Percentiles rank a stretch among this genome's conserved stretches.
These are phyloP conservation scores for Blennius ocellaris DNA, from an alignment of 2,113 vertebrate genomes.

Conservation along the genomic window DNA sequence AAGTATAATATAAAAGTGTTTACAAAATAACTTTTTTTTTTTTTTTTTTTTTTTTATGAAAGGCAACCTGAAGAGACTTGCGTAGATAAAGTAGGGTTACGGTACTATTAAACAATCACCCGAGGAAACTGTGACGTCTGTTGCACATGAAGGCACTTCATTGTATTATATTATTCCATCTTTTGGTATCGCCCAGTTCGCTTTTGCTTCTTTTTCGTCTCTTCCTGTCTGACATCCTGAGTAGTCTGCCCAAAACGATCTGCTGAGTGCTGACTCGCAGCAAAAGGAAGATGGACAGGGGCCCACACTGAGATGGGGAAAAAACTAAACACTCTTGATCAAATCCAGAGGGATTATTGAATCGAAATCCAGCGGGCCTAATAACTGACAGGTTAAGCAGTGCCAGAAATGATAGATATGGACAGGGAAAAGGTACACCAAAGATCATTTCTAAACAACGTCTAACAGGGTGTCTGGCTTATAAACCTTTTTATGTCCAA, in stretches of 20 bases:
- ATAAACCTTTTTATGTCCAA: constrained; percentile 16
- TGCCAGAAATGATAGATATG: constrained; percentile 21
- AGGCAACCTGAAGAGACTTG: constrained; percentile 29
- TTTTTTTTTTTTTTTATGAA: background rate
- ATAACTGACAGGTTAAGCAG: constrained; percentile 42
- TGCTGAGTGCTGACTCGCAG: constrained; percentile 72
- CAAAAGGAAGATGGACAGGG: constrained; percentile 34
- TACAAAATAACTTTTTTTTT: background rate
- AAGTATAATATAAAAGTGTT: too few species aligned
- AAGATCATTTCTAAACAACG: constrained; percentile 24
- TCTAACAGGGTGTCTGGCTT: constrained; percentile 21
- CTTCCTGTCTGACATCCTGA: constrained; percentile 61
- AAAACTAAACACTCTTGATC: constrained; percentile 52
- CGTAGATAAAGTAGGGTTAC: background rate
- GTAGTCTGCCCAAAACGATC: constrained; percentile 57
- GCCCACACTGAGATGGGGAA: constrained; percentile 60
- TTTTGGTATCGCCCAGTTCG: constrained; percentile 47
- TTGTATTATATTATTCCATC: constrained; percentile 49
- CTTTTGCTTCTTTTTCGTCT: constrained; percentile 35
- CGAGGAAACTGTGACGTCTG: constrained; percentile 41
- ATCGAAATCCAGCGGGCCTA: constrained; percentile 43
- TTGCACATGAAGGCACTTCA: constrained; percentile 38
- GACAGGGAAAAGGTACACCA: constrained; percentile 27
- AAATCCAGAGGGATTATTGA: constrained; percentile 65
- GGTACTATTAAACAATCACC: background rate